phyloP scores from a whole-genome alignment of 2,888 invertebrate species.

The Portevinia maculata region DNA sequence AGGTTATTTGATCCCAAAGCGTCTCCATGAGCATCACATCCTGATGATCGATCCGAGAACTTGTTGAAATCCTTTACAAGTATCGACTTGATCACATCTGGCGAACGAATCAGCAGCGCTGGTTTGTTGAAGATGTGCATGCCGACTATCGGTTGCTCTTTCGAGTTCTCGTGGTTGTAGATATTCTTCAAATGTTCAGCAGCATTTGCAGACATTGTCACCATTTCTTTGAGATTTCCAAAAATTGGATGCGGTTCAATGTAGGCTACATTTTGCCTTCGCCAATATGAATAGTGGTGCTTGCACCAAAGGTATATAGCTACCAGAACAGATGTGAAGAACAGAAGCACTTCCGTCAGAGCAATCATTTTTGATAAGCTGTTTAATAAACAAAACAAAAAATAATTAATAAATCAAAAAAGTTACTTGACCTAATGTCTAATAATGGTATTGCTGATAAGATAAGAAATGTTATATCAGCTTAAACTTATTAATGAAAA shows the following conservation, averaged over 20 bases:
- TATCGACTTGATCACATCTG: conserved; percentile 82
- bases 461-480: no score
- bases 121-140: conserved; percentile 83
- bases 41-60: conserved; percentile 79
- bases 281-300: conserved; percentile 79
- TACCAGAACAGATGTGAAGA: conserved; percentile 73
- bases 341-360: conserved; percentile 76
- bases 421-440: no score
- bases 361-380: conserved; percentile 73
- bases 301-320: conserved; percentile 81
- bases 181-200: conserved; percentile 80
- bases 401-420: no score
- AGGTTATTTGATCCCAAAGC: conserved; percentile 81
- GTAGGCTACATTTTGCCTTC: conserved; percentile 80
- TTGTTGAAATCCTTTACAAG: conserved; percentile 83
- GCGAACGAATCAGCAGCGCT: conserved; percentile 82
- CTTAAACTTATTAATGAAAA: no score
- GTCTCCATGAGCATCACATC: conserved; percentile 80
- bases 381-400: not conserved
- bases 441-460: no score
- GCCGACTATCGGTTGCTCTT: conserved; percentile 80
- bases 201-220: conserved; percentile 78
- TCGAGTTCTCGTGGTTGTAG: conserved; percentile 78
- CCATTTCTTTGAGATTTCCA: conserved; percentile 81
- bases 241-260: conserved; percentile 81